These are phyloP conservation scores for Pheosia gnoma DNA, from an alignment of 2,888 invertebrate genomes.

Conservation along the genomic window DNA sequence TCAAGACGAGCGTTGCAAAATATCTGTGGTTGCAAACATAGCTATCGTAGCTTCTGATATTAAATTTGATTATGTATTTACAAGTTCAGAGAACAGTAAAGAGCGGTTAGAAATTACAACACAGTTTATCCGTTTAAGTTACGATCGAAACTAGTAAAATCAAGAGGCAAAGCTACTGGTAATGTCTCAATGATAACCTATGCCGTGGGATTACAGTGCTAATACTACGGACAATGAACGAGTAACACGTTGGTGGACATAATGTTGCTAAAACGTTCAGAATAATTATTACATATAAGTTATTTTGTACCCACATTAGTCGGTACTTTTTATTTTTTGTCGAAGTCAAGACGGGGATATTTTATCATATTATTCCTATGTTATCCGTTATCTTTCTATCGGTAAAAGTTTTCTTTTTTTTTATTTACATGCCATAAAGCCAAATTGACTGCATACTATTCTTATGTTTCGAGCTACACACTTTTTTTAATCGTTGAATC, in stretches of 20 bases:
- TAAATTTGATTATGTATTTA: not conserved
- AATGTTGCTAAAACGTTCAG: not conserved
- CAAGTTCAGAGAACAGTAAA: not conserved
- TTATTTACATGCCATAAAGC: too few species aligned
- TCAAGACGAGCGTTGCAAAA: too few species aligned
- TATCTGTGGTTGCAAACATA: too few species aligned
- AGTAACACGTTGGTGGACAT: not conserved
- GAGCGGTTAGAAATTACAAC: conserved; percentile 5
- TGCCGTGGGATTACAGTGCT: conserved; percentile 22
- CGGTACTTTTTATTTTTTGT: too few species aligned
- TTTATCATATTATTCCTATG: too few species aligned
- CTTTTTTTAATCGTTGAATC: not conserved
- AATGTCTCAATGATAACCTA: conserved; percentile 20
- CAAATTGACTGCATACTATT: too few species aligned
- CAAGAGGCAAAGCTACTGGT: conserved; percentile 13
- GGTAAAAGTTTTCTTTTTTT: too few species aligned
- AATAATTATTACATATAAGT: not conserved
- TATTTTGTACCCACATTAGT: not conserved
- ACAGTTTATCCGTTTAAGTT: conserved; percentile 12
- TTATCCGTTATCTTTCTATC: too few species aligned
- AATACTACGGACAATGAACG: not conserved
- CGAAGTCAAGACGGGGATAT: too few species aligned
- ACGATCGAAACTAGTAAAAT: conserved; percentile 11
- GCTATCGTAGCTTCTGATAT: too few species aligned
- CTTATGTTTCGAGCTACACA: too few species aligned